A percentile compares a stretch with the other conserved stretches of the same genome.
phyloP scores from a whole-genome alignment of 2,797 vertebrate genomes.

The Gymnothorax javanicus region DNA sequence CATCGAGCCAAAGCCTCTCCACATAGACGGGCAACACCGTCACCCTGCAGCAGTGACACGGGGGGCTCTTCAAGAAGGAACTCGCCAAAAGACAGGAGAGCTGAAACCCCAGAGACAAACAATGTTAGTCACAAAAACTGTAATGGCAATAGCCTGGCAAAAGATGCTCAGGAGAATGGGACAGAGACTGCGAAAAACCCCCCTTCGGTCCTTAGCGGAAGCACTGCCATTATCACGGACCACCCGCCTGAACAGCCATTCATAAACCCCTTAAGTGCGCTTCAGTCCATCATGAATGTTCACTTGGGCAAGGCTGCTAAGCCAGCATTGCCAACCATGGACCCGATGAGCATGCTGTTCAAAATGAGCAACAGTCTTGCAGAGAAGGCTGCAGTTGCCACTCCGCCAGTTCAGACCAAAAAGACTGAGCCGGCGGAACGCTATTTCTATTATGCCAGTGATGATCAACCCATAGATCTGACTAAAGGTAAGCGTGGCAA shows the following conservation, averaged over 20 bases:
- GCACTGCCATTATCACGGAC: constrained; percentile 89
- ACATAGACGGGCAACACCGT: constrained; percentile 75
- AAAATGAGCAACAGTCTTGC: constrained; percentile 98
- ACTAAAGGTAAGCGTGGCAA: constrained; percentile 94
- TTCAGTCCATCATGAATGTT: constrained; percentile 99
- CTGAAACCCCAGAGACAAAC: constrained; percentile 80
- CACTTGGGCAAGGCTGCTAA: constrained; percentile 98
- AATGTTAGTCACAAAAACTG: constrained; percentile 75
- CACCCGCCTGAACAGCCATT: constrained; percentile 94
- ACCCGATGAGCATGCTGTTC: constrained; percentile 97
- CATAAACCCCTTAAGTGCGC: constrained; percentile 95
- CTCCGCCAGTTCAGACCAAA: constrained; percentile 84
- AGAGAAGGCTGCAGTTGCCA: constrained; percentile 91
- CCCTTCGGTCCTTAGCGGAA: constrained; percentile 76
- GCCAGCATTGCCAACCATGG: constrained; percentile 87
- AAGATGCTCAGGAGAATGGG: constrained; percentile 76
- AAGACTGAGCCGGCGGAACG: constrained; percentile 79
- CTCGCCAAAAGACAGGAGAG: constrained; percentile 75
- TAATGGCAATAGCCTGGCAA: constrained; percentile 63
- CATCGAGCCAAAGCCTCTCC: constrained; percentile 77
- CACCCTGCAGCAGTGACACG: constrained; percentile 81
- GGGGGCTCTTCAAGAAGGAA: constrained; percentile 80
- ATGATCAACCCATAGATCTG: constrained; percentile 98
- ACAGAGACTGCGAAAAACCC: constrained; percentile 73
- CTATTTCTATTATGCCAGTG: constrained; percentile 84